phyloP scores from a whole-genome alignment of 2,888 invertebrate species.

The Acleris laterana region DNA sequence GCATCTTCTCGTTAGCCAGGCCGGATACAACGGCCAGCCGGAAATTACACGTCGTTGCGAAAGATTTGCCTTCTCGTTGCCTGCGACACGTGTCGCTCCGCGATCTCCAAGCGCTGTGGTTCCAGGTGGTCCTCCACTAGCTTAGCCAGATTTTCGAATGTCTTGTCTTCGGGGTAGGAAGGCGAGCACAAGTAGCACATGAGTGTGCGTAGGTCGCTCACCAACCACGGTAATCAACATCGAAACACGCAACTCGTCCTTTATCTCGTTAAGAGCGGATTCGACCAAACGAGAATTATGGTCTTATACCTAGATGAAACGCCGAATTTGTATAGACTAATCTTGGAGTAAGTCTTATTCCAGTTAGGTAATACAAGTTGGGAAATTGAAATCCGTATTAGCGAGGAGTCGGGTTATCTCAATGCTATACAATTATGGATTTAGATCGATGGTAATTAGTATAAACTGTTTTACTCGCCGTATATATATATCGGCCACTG shows the following conservation, averaged over 20 bases:
- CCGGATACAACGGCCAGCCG: conserved; percentile 35
- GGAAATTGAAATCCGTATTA: no score
- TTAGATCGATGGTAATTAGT: no score
- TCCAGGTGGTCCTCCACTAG: conserved; percentile 41
- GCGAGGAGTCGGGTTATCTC: no score
- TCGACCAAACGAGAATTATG: no score
- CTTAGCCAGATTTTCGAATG: conserved; percentile 35
- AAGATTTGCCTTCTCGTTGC: conserved; percentile 39
- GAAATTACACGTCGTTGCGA: conserved; percentile 41
- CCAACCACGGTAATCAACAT: conserved; percentile 15
- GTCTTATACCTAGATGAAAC: no score
- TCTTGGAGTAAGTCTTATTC: no score
- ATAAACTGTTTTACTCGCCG: no score
- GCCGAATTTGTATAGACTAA: no score
- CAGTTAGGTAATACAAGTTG: no score
- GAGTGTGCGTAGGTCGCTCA: conserved; percentile 31
- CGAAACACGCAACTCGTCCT: no score
- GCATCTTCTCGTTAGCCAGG: conserved; percentile 21
- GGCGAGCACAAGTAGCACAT: conserved; percentile 44
- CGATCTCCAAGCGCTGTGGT: conserved; percentile 43
- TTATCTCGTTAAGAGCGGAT: no score
- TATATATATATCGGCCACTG: conserved; percentile 5
- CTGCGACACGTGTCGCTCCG: conserved; percentile 42
- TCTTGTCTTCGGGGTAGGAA: conserved; percentile 36
- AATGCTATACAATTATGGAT: no score